These are phyloP conservation scores for Paralvinella palmiformis DNA, from an alignment of 1,140 invertebrate genomes.

Conservation along the genomic window DNA sequence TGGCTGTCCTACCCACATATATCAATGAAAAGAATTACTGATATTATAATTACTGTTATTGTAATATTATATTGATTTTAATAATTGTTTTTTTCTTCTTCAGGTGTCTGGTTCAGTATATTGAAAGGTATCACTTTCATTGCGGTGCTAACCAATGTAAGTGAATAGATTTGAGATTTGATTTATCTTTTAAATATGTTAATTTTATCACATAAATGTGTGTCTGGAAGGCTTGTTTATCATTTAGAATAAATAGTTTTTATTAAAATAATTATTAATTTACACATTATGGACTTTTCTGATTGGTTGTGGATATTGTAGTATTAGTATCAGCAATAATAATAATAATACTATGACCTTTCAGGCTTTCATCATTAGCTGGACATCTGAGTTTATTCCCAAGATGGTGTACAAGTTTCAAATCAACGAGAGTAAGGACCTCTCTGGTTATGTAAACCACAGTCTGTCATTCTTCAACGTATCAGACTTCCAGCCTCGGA, in stretches of 20 bases:
- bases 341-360: conserved; percentile 19
- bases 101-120: conserved; percentile 14
- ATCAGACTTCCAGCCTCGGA: conserved; percentile 56
- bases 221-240: no score
- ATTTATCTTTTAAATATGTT: no score
- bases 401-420: conserved; percentile 51
- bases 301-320: not conserved
- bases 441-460: conserved; percentile 75
- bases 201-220: no score
- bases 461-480: conserved; percentile 77
- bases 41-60: no score
- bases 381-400: conserved; percentile 46
- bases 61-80: no score
- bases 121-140: conserved; percentile 13
- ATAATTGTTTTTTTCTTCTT: not conserved
- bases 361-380: conserved; percentile 44
- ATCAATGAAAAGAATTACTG: no score
- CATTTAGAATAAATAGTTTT: not conserved
- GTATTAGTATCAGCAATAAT: conserved; percentile 6
- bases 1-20: no score
- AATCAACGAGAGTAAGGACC: conserved; percentile 56
- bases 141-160: conserved; percentile 20
- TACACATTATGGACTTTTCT: not conserved
- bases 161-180: not conserved
- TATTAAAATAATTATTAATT: not conserved